Evolutionary conservation across 2,888 invertebrate species (phyloP).

Genomic region (Prosapia bicincta): DNA sequence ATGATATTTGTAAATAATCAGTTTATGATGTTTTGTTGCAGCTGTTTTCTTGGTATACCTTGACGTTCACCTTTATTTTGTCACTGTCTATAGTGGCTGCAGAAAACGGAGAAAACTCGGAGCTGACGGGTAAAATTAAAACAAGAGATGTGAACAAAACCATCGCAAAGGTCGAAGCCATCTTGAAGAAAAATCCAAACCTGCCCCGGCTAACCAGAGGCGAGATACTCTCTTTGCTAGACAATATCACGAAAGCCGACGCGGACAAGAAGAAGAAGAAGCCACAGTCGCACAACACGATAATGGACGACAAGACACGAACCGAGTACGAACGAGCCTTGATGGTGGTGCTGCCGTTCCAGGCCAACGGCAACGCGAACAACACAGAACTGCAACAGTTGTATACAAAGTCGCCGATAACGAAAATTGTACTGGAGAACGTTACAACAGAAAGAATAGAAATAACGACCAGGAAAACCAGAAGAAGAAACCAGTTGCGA

Average conservation of each 20-base stretch:
- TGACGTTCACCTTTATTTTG: not conserved
- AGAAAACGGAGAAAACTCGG: not conserved
- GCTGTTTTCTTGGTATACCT: not conserved
- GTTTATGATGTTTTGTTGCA: not conserved
- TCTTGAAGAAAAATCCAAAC: conserved; percentile 57
- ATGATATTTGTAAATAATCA: not conserved
- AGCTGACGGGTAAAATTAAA: conserved; percentile 2
- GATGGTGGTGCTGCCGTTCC: conserved; percentile 65
- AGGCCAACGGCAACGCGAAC: conserved; percentile 52
- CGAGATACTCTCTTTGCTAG: conserved; percentile 63
- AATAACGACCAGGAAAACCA: conserved; percentile 15
- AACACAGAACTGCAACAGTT: conserved; percentile 53
- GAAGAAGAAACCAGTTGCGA: conserved; percentile 31
- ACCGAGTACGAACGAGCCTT: conserved; percentile 52
- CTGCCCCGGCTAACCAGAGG: conserved; percentile 61
- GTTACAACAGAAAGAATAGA: conserved; percentile 8
- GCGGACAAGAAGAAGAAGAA: conserved; percentile 23
- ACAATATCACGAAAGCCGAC: conserved; percentile 54
- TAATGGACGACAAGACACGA: conserved; percentile 41
- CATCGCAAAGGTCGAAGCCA: conserved; percentile 62
- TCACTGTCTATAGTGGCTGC: not conserved
- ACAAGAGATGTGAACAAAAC: conserved; percentile 55
- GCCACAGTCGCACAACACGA: conserved; percentile 4
- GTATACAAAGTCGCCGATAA: conserved; percentile 61
- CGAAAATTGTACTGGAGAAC: conserved; percentile 26